These are phyloP conservation scores for Atrichornis clamosus DNA, from an alignment of 2,113 vertebrate species.

Conservation along the genomic window DNA sequence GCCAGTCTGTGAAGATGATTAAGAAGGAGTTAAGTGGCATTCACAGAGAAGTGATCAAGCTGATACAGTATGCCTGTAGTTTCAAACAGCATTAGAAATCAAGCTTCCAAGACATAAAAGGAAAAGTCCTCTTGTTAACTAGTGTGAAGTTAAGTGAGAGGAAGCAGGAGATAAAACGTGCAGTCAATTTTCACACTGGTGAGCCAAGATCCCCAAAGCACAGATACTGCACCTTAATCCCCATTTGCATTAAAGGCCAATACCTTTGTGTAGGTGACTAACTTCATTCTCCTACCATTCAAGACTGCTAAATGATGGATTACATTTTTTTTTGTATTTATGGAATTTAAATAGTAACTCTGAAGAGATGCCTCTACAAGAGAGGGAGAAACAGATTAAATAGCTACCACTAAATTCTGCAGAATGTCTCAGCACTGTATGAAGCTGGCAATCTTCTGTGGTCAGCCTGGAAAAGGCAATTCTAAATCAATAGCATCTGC, in stretches of 20 bases:
- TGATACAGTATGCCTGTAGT: neutral
- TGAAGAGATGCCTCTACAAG: neutral
- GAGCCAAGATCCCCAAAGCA: neutral
- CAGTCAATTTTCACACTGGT: neutral
- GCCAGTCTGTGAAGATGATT: neutral
- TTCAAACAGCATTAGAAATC: slow-evolving; percentile 44
- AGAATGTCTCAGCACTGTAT: neutral
- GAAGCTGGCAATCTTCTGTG: neutral
- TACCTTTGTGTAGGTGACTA: neutral
- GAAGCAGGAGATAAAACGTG: neutral
- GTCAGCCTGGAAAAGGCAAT: neutral
- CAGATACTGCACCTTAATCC: neutral
- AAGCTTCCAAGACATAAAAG: slow-evolving; percentile 13
- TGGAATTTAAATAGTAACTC: neutral
- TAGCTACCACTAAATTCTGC: neutral
- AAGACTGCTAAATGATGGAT: neutral
- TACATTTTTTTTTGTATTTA: neutral
- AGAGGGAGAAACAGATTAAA: neutral
- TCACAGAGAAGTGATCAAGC: neutral
- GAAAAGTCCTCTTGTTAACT: slow-evolving; percentile 22
- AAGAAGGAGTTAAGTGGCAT: neutral
- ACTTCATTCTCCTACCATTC: neutral
- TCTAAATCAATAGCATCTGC: neutral
- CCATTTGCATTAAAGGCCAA: neutral
- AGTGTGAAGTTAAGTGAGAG: neutral